Base-by-base conservation (phyloP, 2,113 vertebrate species). In the Uria aalge region DNA sequence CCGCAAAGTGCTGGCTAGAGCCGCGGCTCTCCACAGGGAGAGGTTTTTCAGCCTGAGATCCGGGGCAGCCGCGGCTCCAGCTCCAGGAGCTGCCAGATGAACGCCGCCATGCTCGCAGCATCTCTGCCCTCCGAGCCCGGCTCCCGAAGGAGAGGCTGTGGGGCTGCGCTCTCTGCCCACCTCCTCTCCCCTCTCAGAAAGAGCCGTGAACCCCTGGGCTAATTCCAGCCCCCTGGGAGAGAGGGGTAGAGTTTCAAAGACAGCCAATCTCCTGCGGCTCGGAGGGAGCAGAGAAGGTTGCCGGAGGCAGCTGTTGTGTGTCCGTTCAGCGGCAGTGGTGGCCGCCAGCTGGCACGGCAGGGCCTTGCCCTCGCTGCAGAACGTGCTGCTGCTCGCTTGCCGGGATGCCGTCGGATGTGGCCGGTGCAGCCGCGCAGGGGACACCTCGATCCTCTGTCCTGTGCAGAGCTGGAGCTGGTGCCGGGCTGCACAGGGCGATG, bases 61-160 rank as follows among this genome's bases (percentile, higher is more conserved):
- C 4, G 0, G 81, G 57, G 30, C 85, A 52, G 78, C 47, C 1
- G 1, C 2, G 13, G 47, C 47, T 48, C 11, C 11, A 79, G 60
- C 75, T 22, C 50, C 10, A 8, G n/a, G n/a, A 32, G 24, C 47
- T 1, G 4, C 88, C 23, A 66, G 16, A 6, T 45, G 80, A 23
- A 38, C 32, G 4, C n/a, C 4, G 2, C 6, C 11, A 0, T 1
- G n/a, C 63, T 53, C 11, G 20, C 2, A 1, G 22, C 6, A 1
- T 7, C 77, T 50, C 82, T 72, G 43, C 66, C 52, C 13, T 3
- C 29, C 23, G 4, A 4, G 59, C 66, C 30, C 20, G 3, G 0
- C 7, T 62, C 38, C 36, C 47, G 2, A 8, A 23, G 66, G n/a
- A 41, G 67, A 69, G 50, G 2, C 50, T 8, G 38, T 8, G 1